Conservation (phyloP, 2,797 vertebrate species). For the Rhodeus uyekii region DNA sequence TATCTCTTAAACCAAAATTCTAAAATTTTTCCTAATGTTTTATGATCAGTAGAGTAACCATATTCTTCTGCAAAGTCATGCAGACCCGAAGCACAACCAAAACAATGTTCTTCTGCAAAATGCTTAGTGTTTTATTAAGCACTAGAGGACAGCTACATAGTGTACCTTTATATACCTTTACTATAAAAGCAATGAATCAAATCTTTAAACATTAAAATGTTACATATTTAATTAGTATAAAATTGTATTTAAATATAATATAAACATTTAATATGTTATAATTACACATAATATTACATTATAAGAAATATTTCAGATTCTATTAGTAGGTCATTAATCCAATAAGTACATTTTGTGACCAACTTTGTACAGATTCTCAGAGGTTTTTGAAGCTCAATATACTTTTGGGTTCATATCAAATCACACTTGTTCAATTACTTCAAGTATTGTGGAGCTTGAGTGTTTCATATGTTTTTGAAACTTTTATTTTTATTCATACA, state of each 20-base stretch:
- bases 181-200: neutral
- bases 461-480: no score
- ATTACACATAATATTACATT: neutral
- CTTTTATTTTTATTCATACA: no score
- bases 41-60: neutral
- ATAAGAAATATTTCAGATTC: neutral
- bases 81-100: neutral
- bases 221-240: neutral
- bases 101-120: neutral
- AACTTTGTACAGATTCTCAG: neutral
- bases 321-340: neutral
- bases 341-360: neutral
- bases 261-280: neutral
- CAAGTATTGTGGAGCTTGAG: neutral
- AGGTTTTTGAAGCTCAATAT: neutral
- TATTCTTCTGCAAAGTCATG: neutral
- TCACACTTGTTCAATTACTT: neutral
- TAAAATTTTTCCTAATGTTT: no score
- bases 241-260: neutral
- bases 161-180: no score
- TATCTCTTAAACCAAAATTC: neutral
- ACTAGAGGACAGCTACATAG: no score
- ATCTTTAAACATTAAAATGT: neutral
- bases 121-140: no score
- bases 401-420: neutral